A percentile compares a stretch with the other conserved stretches of the same genome.
phyloP scores from a whole-genome alignment of 2,113 vertebrate genomes.

The Stigmatopora argus region DNA sequence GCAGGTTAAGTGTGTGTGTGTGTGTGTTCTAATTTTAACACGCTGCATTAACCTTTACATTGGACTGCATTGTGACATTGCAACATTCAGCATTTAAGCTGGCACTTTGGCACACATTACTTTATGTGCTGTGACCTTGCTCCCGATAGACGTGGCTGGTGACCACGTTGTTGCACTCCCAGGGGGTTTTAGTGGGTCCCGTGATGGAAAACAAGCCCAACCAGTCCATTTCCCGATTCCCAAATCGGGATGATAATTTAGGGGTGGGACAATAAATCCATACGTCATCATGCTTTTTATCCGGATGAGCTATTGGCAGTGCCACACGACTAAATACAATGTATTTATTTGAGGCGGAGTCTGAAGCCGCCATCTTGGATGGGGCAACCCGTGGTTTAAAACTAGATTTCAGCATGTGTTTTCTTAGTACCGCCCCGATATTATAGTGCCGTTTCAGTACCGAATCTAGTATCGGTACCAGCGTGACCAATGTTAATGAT shows the following conservation, averaged over 20 bases:
- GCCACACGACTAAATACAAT: too few relatives aligned
- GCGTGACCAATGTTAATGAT: too few relatives aligned
- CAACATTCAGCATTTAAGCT: background rate
- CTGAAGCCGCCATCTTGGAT: too few relatives aligned
- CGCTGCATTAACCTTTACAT: background rate
- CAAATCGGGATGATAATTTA: background rate
- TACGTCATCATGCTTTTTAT: too few relatives aligned
- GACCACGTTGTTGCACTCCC: background rate
- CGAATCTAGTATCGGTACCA: too few relatives aligned
- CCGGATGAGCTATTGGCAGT: too few relatives aligned
- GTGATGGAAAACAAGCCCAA: background rate
- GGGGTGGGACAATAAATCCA: too few relatives aligned
- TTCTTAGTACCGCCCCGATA: too few relatives aligned
- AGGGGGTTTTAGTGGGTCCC: background rate
- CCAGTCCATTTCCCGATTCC: background rate
- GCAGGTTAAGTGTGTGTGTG: conserved; percentile 53
- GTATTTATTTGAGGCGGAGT: too few relatives aligned
- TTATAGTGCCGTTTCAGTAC: too few relatives aligned
- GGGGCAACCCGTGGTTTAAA: too few relatives aligned
- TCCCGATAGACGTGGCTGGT: background rate
- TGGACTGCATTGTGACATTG: conserved; percentile 7
- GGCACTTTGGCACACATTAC: background rate
- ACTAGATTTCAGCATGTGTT: too few relatives aligned
- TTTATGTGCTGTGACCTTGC: background rate
- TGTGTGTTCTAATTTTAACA: conserved; percentile 52